Evolutionary conservation across 2,113 vertebrate species (phyloP), one percentile per base, ranked within the genome.

Genomic region (Forbesichthys agassizii): DNA sequence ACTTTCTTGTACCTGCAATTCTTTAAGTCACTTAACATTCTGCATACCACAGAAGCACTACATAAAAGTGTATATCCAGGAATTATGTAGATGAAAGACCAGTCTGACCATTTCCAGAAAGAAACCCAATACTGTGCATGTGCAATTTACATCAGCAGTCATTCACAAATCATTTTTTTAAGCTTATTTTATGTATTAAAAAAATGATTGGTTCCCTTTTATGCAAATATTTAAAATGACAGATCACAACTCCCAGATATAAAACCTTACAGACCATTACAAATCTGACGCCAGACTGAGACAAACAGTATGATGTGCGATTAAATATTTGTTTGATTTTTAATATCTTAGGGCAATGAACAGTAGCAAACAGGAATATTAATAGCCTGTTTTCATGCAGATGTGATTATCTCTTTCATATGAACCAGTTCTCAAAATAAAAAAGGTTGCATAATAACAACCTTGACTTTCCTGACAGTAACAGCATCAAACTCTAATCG

Each of bases 331-430:
- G 79, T 84, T 83, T 85, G 88, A 73, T 87, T 84, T 81, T 42
- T 42, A 42, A 75, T 78, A 81, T 84, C 82, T 84, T 73, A 62
- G 68, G 84, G 84, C 82, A 11, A 75, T 75, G 68, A 85, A 69
- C 79, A 64, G 66, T 20, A 20, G 57, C 77, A 64, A 13, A 64
- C 76, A 67, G 84, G 84, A 75, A 88, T 88, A 84, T 90, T 79
- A 90, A 90, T 84, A 71, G 73, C 74, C 66, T 68, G 83, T 90
- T 88, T 86, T 88, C 81, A 88, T 88, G 86, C 77, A 83, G 88
- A 90, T 88, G 69, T 73, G 64, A 69, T 79, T 82, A 83, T 72
- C 61, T 68, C 66, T 74, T 77, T 79, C 80, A 73, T 68, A 64
- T 82, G 80, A 84, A 83, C 82, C 77, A 84, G 27, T 27, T 27